phyloP scores from a whole-genome alignment of 2,888 invertebrate genomes.

The Synergus japonicus region DNA sequence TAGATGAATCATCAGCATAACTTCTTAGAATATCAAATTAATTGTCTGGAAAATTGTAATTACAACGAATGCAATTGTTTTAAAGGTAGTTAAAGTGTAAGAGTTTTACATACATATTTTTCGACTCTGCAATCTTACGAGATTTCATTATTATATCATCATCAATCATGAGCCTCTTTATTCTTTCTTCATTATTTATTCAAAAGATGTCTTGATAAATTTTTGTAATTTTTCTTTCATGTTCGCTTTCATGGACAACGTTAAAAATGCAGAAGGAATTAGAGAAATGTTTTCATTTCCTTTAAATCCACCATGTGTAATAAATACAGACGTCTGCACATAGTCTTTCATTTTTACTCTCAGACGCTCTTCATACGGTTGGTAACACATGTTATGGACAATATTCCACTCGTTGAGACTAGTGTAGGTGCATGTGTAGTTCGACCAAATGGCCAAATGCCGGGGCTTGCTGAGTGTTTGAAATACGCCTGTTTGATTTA shows the following conservation, averaged over 20 bases:
- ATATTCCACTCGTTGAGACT: not conserved
- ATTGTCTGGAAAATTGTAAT: not conserved
- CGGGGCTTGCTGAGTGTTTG: conserved; percentile 1
- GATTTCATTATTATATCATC: not conserved
- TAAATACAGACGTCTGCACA: not conserved
- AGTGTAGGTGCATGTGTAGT: not conserved
- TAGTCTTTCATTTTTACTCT: not conserved
- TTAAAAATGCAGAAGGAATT: conserved; percentile 4
- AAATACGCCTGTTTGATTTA: conserved; percentile 38
- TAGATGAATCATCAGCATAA: conserved; percentile 5
- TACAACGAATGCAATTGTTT: not conserved
- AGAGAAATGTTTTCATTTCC: not conserved
- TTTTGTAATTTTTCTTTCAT: not conserved
- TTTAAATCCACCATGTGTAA: not conserved
- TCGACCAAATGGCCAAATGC: conserved; percentile 17
- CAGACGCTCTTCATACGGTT: not conserved
- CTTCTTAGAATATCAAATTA: not conserved
- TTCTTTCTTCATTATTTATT: not conserved
- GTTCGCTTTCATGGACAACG: not conserved
- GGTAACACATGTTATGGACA: conserved; percentile 23
- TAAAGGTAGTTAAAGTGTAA: too few relatives aligned
- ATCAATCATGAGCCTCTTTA: not conserved
- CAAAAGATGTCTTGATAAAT: not conserved
- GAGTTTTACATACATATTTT: too few relatives aligned
- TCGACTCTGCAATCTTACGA: not conserved